Evolutionary conservation across 2,113 vertebrate genomes (phyloP), one percentile per base, ranked within the genome.

Genomic region (Ictidomys tridecemlineatus): DNA sequence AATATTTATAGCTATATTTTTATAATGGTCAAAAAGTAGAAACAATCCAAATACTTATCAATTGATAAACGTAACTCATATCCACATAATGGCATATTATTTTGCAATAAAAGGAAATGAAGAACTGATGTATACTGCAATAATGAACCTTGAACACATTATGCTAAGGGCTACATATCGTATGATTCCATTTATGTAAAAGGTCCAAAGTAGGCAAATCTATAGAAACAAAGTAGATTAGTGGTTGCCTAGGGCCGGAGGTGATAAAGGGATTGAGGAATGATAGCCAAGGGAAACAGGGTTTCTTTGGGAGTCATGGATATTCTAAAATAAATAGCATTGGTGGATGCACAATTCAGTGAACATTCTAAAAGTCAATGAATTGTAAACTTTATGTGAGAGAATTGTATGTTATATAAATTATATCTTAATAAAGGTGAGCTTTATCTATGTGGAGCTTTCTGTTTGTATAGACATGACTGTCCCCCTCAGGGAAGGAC

Each of bases 41-140:
- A 89, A 76, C 69, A 69, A 77, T 53, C 22, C 37, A 88, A 84
- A 91, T 85, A 4, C 17, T 26, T 11, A 80, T 89, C 69, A 86
- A 61, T 22, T 83, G 61, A 45, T 86, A 42, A 76, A 42, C 58
- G 20, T 53, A 91, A 95, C 69, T 63, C 95, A 94, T 70, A 76
- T 56, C 28, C 32, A 85, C 48, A 39, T 4, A 65, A 28, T 56
- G 5, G 1, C 85, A 92, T 85, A 20, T 63, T 91, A 37, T 67
- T 85, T 51, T 70, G 32, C 51, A 96, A 92, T 77, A 82, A 96
- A 93, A 92, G 84, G 37, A 89, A 90, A 85, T 78, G 1, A 53
- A 42, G 28, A 73, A 88, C 17, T 69, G 28, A 78, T 22, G 30
- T 78, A 58, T 77, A 73, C 22, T 65, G 65, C 39, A 86, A 80